These are phyloP conservation scores for Hippoglossus hippoglossus DNA, from an alignment of 2,797 vertebrate genomes.

Conservation along the genomic window DNA sequence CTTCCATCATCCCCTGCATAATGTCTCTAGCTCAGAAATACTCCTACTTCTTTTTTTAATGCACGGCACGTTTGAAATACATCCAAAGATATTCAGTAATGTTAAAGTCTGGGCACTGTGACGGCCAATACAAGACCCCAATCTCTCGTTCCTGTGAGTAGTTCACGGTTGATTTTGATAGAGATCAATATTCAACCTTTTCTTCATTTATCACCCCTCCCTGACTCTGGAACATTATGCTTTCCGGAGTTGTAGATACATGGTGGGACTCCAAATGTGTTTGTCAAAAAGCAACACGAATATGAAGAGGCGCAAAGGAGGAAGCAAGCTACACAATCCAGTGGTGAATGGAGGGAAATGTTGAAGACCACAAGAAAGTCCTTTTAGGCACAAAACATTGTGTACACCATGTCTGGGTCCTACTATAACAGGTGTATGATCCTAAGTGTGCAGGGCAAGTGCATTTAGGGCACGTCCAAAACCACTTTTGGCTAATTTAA, in stretches of 20 bases:
- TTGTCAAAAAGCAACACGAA: not conserved
- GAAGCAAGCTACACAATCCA: not conserved
- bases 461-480: not conserved
- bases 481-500: not conserved
- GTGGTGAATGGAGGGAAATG: not conserved
- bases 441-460: not conserved
- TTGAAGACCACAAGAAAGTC: not conserved
- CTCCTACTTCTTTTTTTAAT: slow-evolving; percentile 10
- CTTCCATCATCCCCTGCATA: not conserved
- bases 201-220: slow-evolving; percentile 4
- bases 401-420: not conserved
- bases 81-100: slow-evolving; percentile 21
- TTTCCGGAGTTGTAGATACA: slow-evolving; percentile 9
- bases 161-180: slow-evolving; percentile 19
- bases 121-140: slow-evolving; percentile 16
- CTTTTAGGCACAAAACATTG: too few relatives aligned
- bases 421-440: not conserved
- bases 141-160: slow-evolving; percentile 7
- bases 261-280: not conserved
- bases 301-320: not conserved
- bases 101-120: slow-evolving; percentile 19
- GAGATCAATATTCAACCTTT: slow-evolving; percentile 14
- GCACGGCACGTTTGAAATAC: slow-evolving; percentile 9
- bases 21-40: slow-evolving; percentile 18
- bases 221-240: slow-evolving; percentile 2